These are phyloP conservation scores for Orchestia grillus DNA, from an alignment of 1,140 invertebrate genomes.

Conservation along the genomic window DNA sequence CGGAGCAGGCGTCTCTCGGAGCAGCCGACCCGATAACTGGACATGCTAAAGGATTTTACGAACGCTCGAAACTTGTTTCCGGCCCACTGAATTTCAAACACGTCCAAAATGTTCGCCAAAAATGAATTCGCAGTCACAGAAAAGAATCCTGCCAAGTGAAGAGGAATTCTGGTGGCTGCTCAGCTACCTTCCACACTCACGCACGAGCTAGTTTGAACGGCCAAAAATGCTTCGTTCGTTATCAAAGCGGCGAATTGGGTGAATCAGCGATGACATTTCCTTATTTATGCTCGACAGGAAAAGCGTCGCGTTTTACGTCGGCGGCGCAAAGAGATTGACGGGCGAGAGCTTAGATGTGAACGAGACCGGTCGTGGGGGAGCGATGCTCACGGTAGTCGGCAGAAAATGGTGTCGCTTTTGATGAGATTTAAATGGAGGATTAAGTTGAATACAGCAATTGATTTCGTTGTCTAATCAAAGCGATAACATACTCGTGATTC, in stretches of 20 bases:
- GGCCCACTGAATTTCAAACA: background rate
- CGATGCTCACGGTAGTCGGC: background rate
- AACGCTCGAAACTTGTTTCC: background rate
- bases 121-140: background rate
- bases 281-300: background rate
- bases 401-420: background rate
- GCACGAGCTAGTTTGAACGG: background rate
- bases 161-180: background rate
- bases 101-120: background rate
- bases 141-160: background rate
- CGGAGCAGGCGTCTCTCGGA: too few relatives aligned
- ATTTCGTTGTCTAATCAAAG: background rate
- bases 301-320: background rate
- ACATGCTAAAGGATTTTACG: background rate
- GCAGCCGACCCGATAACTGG: background rate
- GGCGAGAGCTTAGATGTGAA: background rate
- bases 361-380: background rate
- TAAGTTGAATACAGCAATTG: background rate
- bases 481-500: background rate
- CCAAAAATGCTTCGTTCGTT: background rate
- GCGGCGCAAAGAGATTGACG: background rate
- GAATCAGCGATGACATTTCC: background rate
- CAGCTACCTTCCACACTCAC: background rate
- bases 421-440: background rate
- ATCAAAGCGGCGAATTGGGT: background rate